These are phyloP conservation scores for Microcaecilia unicolor DNA, from an alignment of 2,797 vertebrate genomes.

Conservation along the genomic window DNA sequence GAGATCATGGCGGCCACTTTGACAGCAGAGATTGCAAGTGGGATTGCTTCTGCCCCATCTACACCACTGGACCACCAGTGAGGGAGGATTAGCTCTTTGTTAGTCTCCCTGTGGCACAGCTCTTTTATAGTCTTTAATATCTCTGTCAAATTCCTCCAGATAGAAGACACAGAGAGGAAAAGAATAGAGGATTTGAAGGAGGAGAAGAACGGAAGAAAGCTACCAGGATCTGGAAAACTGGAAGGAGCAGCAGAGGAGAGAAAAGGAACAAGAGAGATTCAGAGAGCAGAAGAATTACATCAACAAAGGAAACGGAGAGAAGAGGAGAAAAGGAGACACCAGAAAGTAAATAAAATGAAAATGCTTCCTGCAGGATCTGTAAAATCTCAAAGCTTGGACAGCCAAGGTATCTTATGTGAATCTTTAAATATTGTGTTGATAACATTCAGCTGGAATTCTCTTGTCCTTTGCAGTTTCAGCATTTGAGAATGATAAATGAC, in stretches of 20 bases:
- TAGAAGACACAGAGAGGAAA: conserved; percentile 72
- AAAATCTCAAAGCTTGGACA: conserved; percentile 2
- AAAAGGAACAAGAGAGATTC: conserved; percentile 24
- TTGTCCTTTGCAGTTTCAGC: no score
- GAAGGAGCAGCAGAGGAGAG: conserved; percentile 48
- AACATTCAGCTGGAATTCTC: no score
- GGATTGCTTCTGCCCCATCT: no score
- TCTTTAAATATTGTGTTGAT: no score
- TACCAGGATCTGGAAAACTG: conserved; percentile 67
- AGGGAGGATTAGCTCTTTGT: no score
- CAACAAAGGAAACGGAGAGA: conserved; percentile 14
- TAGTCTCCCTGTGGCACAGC: no score
- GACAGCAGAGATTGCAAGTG: no score
- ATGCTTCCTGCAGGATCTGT: conserved; percentile 6
- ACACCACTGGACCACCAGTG: no score
- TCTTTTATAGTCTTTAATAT: no score
- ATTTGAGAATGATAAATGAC: no score
- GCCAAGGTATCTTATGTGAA: conserved; percentile 28
- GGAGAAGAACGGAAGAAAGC: conserved; percentile 59
- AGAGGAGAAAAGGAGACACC: conserved; percentile 11
- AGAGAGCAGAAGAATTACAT: not conserved
- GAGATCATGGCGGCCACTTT: no score
- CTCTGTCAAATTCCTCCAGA: conserved; percentile 64
- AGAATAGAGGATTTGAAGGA: conserved; percentile 74
- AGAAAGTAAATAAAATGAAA: not conserved